Evolutionary conservation across 2,888 invertebrate species (phyloP), one percentile per base, ranked within the genome.

Genomic region (Aleiodes leptofemur): DNA sequence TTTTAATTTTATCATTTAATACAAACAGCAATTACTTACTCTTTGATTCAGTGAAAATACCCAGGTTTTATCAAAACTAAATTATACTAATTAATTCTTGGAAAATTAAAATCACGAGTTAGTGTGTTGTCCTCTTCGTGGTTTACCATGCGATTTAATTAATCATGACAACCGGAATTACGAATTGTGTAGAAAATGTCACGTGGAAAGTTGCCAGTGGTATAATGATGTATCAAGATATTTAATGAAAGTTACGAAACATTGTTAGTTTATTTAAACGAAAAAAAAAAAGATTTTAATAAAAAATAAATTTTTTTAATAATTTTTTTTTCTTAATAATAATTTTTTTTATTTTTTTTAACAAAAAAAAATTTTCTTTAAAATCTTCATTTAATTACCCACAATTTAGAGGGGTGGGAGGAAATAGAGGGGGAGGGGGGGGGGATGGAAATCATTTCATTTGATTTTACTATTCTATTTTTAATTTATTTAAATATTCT

Each of bases 241-340:
- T 61, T 61, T 13, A 61, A 61, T 61, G 61, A 61, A 61, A 61
- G 61, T 61, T 55, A n/a, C 43, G 7, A 43, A 43, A 43, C 43
- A 43, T 43, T 43, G 43, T 43, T 43, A 43, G 43, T 43, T 43
- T 43, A 43, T 43, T 43, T 9, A 43, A 43, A 43, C 9, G 7
- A 9, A 34, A 34, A 34, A 34, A 34, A 34, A 23, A 23, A 23
- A 23, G 2, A 23, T 1, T 23, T 23, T 23, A 23, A 23, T 23
- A 23, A 23, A 23, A 23, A 23, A 23, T n/a, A 23, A 23, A 23
- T 23, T 23, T 23, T 2, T 23, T 23, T 23, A 23, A 23, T 23
- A 23, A n/a, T n/a, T n/a, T n/a, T n/a, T n/a, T n/a, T 31, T 31
- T 31, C 31, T 31, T 31, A 31, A 3, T 4, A 31, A 31, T 31